Percentiles rank a stretch among this genome's conserved stretches.
Evolutionary conservation across 2,888 invertebrate species (phyloP).

Genomic region (Nemoura dubitans): DNA sequence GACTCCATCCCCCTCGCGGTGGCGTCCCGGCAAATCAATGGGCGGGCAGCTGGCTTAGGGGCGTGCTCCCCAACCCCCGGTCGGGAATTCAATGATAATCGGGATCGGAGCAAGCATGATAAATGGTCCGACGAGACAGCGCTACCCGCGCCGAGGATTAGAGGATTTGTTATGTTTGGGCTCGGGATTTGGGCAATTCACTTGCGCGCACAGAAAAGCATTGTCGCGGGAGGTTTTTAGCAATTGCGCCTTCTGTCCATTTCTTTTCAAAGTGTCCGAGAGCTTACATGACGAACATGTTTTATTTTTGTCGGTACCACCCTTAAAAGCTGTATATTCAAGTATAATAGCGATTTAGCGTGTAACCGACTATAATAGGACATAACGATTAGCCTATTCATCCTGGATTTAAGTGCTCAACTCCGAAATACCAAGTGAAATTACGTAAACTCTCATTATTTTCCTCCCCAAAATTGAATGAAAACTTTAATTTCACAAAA

Average conservation of each 20-base stretch:
- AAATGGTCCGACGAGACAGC: conserved; percentile 20
- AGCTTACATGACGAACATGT: neutral
- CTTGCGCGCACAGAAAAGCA: neutral
- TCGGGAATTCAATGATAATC: conserved; percentile 33
- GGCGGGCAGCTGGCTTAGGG: neutral
- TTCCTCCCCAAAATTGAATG: too few species aligned
- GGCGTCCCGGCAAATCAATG: conserved; percentile 27
- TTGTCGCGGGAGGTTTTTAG: neutral
- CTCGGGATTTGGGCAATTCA: conserved; percentile 10
- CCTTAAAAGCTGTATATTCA: too few species aligned
- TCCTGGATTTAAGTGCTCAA: too few species aligned
- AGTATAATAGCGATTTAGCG: too few species aligned
- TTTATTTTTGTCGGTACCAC: too few species aligned
- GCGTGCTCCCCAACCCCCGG: neutral
- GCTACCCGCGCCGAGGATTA: neutral
- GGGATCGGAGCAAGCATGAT: conserved; percentile 21
- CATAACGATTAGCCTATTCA: too few species aligned
- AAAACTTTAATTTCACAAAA: too few species aligned
- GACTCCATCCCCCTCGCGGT: neutral
- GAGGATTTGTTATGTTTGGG: conserved; percentile 33
- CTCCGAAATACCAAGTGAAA: too few species aligned
- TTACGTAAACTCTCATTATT: too few species aligned
- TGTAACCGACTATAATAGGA: too few species aligned
- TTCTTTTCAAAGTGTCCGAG: neutral
- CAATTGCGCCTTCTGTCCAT: neutral